Base-by-base conservation (phyloP, 2,888 invertebrate species). In the Euplexia lucipara region DNA sequence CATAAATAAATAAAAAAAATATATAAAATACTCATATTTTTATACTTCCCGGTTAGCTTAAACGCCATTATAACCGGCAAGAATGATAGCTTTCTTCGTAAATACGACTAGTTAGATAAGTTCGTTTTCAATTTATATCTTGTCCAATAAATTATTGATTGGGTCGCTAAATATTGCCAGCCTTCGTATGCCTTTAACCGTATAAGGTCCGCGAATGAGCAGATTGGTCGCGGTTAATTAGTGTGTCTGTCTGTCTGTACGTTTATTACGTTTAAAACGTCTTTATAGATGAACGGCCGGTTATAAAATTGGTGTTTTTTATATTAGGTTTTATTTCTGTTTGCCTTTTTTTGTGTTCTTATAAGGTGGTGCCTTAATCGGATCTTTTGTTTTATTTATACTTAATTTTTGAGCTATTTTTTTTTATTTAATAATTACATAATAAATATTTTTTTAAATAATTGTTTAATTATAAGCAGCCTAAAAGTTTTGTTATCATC, bases 191-290 rank as follows among this genome's bases (percentile, higher is more conserved):
- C 42, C 26, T 10, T 35, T 6, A 10, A 20, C 72, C 65, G 9
- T 77, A 48, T 56, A 71, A 16, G 73, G 72, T 3, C 20, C 8
- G 49, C 30, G 20, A 63, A 62, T 49, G 51, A 34, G 51, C 18
- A 39, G 34, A 63, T 51, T 49, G 64, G 41, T 52, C 54, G 35
- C 20, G 20, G n/a, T 42, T 74, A 77, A 73, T 73, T 71, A 73
- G 51, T 59, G 42, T 49, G 30, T 30, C 58, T 41, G 72, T 30
- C 58, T 41, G 72, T 71, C 65, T 26, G 42, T 56, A 18, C 20
- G 44, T 59, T 71, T 71, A 76, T 59, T 73, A 16, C n/a, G 8
- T 18, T 10, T 58, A 70, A 49, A 62, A 70, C 58, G 41, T 70
- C 45, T 63, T 42, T 63, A 48, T 59, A 52, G 30, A 48, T 16